Base-by-base conservation (phyloP, 2,113 vertebrate genomes). In the Oryzias woworae region DNA sequence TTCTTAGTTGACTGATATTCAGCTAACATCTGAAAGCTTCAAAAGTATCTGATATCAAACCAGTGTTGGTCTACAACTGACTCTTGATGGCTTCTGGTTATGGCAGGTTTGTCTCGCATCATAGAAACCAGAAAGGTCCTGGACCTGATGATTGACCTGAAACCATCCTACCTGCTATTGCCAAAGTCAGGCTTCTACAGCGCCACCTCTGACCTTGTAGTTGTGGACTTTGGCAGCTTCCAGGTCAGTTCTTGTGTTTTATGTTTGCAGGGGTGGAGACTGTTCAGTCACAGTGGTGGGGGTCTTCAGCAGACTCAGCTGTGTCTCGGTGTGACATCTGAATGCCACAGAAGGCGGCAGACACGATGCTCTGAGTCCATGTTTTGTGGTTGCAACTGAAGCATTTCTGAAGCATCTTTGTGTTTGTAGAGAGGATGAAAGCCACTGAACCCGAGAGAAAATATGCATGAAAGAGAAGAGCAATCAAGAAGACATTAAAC, bases 111-210 rank as follows among this genome's bases (percentile, higher is more conserved):
- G 62, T 92, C 86, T 65, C 96, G 95, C 77, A 95, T 99, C 57
- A 98, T 98, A n/a, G 94, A 97, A 88, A 99, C 95, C 50, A 85
- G 95, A 14, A 99, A 98, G 81, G 91, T 96, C 20, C 91, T 98
- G 53, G 95, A 98, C 66, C 84, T 99, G 87, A 94, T 83, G 78
- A 91, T 99, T 2, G 80, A 98, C 82, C 85, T 99, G 62, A 95
- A 96, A 52, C 95, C 97, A 14, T 98, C 97, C 41, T 98, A 97
- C 73, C 88, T 99, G 51, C 88, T 98, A 74, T 1, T 99, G 55
- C 96, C 97, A 31, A 91, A 92, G 76, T 92, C 89, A 0, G 97
- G 97, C 17, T 98, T 97, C 81, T 92, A 95, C 71, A 84, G 91
- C 31, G 75, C 74, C 66, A 89, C 88, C 0, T 92, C 95, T 1